These are phyloP conservation scores for Melanostoma mellinum DNA, from an alignment of 2,888 invertebrate species.

Conservation along the genomic window DNA sequence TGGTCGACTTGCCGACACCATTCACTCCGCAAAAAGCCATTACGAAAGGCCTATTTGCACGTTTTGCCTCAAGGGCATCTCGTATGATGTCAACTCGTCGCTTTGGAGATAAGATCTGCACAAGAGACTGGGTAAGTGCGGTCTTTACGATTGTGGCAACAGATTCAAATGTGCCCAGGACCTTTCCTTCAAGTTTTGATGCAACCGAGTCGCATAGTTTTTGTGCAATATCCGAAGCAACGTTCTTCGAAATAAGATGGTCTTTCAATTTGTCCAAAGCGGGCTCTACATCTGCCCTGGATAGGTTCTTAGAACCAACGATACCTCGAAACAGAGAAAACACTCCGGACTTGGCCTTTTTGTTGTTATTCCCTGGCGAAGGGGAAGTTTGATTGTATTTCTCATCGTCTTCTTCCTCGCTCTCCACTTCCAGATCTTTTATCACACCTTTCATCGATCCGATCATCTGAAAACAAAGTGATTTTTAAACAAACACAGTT, in stretches of 20 bases:
- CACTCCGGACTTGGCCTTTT: constrained; percentile 82
- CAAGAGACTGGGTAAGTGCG: constrained; percentile 94
- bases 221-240: constrained; percentile 96
- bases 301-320: constrained; percentile 94
- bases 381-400: constrained; percentile 78
- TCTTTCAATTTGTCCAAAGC: constrained; percentile 96
- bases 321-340: constrained; percentile 93
- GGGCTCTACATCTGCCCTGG: constrained; percentile 90
- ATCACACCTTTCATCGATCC: constrained; percentile 93
- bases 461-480: constrained; percentile 84
- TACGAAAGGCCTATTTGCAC: constrained; percentile 93
- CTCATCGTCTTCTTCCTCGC: constrained; percentile 86
- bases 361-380: constrained; percentile 76
- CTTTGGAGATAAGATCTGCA: constrained; percentile 96
- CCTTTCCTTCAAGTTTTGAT: constrained; percentile 93
- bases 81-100: constrained; percentile 97
- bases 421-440: constrained; percentile 91
- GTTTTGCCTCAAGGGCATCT: constrained; percentile 95
- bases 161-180: constrained; percentile 96
- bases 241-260: constrained; percentile 98
- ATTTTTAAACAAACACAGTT: neutral
- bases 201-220: constrained; percentile 97
- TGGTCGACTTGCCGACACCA: constrained; percentile 99
- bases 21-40: constrained; percentile 99
- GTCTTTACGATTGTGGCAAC: constrained; percentile 93